Evolutionary conservation across 2,888 invertebrate genomes (phyloP), one percentile per base, ranked within the genome.

Genomic region (Crepidodera aurea): DNA sequence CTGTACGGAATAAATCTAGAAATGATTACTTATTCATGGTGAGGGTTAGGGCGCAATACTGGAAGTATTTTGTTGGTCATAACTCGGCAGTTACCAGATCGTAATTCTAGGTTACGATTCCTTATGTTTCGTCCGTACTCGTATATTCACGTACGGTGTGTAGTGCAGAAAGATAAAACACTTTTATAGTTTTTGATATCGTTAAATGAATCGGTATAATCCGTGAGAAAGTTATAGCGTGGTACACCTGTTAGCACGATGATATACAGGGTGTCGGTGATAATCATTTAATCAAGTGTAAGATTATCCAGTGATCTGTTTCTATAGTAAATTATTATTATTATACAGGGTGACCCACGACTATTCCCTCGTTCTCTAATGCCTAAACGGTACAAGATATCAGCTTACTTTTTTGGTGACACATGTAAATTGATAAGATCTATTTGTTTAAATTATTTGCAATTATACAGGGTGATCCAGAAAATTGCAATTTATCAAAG

Each of bases 11-110:
- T 51, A 51, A 46, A 56, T 60, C 22, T n/a, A 25, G 16, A 27
- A 27, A 37, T 48, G 60, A 60, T 69, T 59, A 68, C 56, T 69
- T 68, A 65, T 68, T 70, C 68, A 70, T 68, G 67, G 66, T 64
- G 65, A 70, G 25, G 46, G 44, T 19, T 56, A 32, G 66, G 69
- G 62, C 53, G 71, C 72, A 71, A 73, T 74, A 76, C 75, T 73
- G 73, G 73, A 73, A 71, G 71, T 71, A 69, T 75, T 74, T 73
- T 75, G 70, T 34, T 69, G 73, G 77, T 75, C 73, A 77, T 78
- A 78, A 78, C 77, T 78, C 73, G 78, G 74, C 75, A 73, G 76
- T 78, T 77, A 78, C 78, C 77, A 76, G 76, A 68, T 78, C 78
- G 77, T 78, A 78, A 78, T 73, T 76, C 69, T 67, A 61, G 69